phyloP scores from a whole-genome alignment of 2,888 invertebrate species.

The Xestia ashworthii region DNA sequence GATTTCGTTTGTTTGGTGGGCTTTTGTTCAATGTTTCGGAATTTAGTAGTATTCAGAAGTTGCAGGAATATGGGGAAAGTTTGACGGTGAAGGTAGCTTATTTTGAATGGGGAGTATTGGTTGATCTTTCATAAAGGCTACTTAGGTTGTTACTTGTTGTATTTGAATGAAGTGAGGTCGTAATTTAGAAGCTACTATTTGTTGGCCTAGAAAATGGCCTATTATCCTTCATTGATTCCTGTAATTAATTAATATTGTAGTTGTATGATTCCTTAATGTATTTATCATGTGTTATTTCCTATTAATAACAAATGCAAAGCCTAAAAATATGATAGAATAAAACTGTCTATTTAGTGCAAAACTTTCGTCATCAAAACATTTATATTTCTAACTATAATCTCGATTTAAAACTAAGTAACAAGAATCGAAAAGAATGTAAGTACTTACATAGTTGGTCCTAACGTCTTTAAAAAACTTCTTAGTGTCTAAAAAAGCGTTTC shows the following conservation, averaged over 20 bases:
- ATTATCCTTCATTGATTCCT: neutral
- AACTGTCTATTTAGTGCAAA: neutral
- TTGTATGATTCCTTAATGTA: neutral
- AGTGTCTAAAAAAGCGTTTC: neutral
- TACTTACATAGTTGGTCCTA: neutral
- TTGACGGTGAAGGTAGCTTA: neutral
- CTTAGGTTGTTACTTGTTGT: neutral
- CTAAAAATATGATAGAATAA: too few relatives aligned
- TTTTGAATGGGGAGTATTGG: neutral
- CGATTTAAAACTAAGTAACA: neutral
- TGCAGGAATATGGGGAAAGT: slow-evolving; percentile 20
- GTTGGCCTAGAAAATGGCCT: neutral
- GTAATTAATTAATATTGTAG: neutral
- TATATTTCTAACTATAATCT: neutral
- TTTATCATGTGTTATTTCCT: neutral
- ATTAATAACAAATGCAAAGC: neutral
- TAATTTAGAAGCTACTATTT: neutral
- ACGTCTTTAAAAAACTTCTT: neutral
- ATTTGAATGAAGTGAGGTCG: neutral
- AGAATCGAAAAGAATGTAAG: neutral
- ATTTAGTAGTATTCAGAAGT: slow-evolving; percentile 20
- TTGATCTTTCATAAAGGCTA: neutral
- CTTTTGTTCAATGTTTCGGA: slow-evolving; percentile 31
- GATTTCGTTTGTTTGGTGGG: slow-evolving; percentile 41
- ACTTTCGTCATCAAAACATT: neutral